Conservation (phyloP, 2,888 invertebrate genomes). For the Julus scanicus region DNA sequence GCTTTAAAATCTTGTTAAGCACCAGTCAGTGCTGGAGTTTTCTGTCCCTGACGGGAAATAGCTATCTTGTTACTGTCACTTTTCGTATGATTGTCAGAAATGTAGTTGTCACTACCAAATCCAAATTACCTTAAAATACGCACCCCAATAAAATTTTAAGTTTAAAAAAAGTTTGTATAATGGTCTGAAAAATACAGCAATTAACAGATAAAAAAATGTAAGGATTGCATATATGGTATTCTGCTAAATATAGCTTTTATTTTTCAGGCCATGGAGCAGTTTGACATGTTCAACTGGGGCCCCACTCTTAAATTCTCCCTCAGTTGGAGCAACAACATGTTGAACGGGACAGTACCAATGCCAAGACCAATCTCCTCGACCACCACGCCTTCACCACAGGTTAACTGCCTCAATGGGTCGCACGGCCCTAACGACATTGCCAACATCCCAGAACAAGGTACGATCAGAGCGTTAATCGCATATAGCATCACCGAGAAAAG, state of each 20-base stretch:
- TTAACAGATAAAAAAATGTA: too few relatives aligned
- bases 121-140: too few relatives aligned
- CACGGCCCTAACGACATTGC: not conserved
- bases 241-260: not conserved
- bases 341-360: conserved; percentile 56
- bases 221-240: too few relatives aligned
- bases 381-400: conserved; percentile 4
- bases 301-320: conserved; percentile 87
- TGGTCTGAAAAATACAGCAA: too few relatives aligned
- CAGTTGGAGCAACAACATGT: conserved; percentile 75
- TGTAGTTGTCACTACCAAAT: too few relatives aligned
- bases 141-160: too few relatives aligned
- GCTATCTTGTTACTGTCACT: too few relatives aligned
- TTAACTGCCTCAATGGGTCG: not conserved
- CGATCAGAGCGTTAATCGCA: not conserved
- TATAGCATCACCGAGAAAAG: not conserved
- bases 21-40: too few relatives aligned
- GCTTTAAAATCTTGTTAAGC: too few relatives aligned
- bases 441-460: not conserved
- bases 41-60: too few relatives aligned
- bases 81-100: too few relatives aligned
- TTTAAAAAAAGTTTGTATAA: too few relatives aligned
- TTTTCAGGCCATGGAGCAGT: conserved; percentile 62
- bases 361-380: conserved; percentile 48
- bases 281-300: conserved; percentile 81